Base-by-base conservation (phyloP, 1,140 invertebrate genomes). In the Drosophila triauraria region DNA sequence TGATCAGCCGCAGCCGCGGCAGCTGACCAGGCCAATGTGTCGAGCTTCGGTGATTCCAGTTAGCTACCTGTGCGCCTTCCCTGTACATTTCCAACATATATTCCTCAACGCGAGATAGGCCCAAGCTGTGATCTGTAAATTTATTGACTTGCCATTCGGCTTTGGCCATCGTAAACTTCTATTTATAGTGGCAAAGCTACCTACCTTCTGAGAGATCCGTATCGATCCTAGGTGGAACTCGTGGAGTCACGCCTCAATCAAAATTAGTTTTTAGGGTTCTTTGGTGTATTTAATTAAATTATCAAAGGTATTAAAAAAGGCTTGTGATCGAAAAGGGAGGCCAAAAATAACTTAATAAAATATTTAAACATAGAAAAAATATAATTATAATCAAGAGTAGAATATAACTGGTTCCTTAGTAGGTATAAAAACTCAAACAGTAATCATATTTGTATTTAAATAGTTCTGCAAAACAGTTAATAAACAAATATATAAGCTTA, bases 41-140 rank as follows among this genome's bases (percentile, higher is more conserved):
- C 75, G 46, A 79, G 84, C 82, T 77, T 76, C 58, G 70, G 30
- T 88, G 82, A 58, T 61, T 75, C 61, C 48, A 27, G 64, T 20
- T 59, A 54, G 65, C 35, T 65, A 56, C 53, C 53, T 56, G 53
- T 56, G 53, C 35, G 53, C 53, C 53, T 56, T 40, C 53, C 32
- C 50, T 12, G 3, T 53, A 2, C 20, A 20, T 35, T 35, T 43
- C 12, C 20, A 38, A 35, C 17, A 47, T 47, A 6, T 25, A 27
- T 42, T 44, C 17, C 12, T 42, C 57, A 61, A 42, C 57, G 46
- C 46, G 25, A 50, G 51, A 48, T 58, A 77, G 60, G 35, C 30
- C 44, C 23, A 43, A 56, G 63, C 44, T 50, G 51, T 27, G 61
- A 79, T 67, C 63, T 59, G 42, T 40, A 38, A 61, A 56, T 78